These are phyloP conservation scores for Hololepta plana DNA, from an alignment of 2,888 invertebrate species.

Conservation along the genomic window DNA sequence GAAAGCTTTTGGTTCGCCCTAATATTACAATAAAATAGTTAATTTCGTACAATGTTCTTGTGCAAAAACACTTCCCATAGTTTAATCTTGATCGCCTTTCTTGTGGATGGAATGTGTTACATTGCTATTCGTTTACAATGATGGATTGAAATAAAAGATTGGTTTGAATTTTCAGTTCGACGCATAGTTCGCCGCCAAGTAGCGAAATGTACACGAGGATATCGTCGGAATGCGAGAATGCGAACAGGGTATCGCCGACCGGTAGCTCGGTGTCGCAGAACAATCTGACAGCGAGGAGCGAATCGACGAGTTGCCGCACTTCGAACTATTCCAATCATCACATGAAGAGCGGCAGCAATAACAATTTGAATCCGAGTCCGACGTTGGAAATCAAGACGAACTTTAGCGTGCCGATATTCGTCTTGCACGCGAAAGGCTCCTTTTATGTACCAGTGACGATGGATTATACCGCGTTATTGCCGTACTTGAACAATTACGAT, in stretches of 20 bases:
- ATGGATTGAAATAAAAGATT: slow-evolving; percentile 4
- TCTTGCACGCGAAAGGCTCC: slow-evolving; percentile 70
- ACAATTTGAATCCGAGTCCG: slow-evolving; percentile 9
- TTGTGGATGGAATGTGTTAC: slow-evolving; percentile 1
- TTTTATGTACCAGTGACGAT: slow-evolving; percentile 79
- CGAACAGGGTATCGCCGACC: slow-evolving; percentile 16
- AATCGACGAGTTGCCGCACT: no score
- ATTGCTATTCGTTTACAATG: background rate
- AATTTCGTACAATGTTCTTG: no score
- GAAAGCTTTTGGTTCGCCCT: no score
- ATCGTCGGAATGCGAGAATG: slow-evolving; percentile 19
- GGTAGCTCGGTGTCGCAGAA: slow-evolving; percentile 17
- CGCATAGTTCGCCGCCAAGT: slow-evolving; percentile 23
- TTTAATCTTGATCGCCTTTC: no score
- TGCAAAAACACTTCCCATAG: no score
- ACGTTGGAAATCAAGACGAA: slow-evolving; percentile 16
- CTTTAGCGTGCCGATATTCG: slow-evolving; percentile 69
- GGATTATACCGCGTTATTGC: slow-evolving; percentile 52
- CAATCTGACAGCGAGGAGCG: slow-evolving; percentile 4
- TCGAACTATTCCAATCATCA: no score
- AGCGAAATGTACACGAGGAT: slow-evolving; percentile 22
- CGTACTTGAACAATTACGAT: slow-evolving; percentile 45
- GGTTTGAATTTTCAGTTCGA: slow-evolving; percentile 15
- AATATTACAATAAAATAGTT: no score
- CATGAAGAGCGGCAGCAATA: slow-evolving; percentile 5